A percentile compares a stretch with the other conserved stretches of the same genome.
Evolutionary conservation across 2,797 vertebrate genomes (phyloP).

Genomic region (Muscicapa striata): DNA sequence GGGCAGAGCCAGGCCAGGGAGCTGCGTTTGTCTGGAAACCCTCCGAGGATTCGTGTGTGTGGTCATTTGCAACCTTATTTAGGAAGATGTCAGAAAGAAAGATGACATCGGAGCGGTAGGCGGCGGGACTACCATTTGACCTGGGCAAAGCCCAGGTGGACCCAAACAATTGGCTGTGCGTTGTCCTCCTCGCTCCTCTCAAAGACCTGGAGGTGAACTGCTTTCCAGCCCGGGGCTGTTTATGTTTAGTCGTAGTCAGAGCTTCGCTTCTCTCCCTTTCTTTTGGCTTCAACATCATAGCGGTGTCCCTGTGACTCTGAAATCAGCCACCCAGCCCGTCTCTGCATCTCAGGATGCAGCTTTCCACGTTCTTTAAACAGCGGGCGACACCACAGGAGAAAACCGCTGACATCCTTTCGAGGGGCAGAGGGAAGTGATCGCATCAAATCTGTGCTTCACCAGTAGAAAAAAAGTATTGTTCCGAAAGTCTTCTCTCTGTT

Average conservation of each 20-base stretch:
- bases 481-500: background rate
- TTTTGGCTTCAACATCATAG: constrained; percentile 63
- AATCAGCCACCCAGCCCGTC: constrained; percentile 46
- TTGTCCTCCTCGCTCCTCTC: constrained; percentile 69
- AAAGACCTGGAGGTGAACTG: constrained; percentile 86
- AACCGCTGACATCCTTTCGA: constrained; percentile 42
- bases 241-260: constrained; percentile 75
- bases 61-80: constrained; percentile 9
- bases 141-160: constrained; percentile 76
- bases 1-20: background rate
- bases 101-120: constrained; percentile 6
- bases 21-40: background rate
- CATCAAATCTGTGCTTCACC: background rate
- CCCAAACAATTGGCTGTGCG: constrained; percentile 71
- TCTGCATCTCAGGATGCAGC: constrained; percentile 44
- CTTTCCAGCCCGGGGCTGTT: constrained; percentile 84
- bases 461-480: background rate
- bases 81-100: constrained; percentile 41
- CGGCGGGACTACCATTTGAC: constrained; percentile 24
- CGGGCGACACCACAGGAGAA: background rate
- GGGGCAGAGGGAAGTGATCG: constrained; percentile 21
- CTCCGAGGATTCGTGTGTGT: background rate
- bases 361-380: constrained; percentile 21
- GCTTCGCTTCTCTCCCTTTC: constrained; percentile 77
- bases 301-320: background rate